Base-by-base conservation (phyloP, 2,113 vertebrate species). In the Rhea americana region DNA sequence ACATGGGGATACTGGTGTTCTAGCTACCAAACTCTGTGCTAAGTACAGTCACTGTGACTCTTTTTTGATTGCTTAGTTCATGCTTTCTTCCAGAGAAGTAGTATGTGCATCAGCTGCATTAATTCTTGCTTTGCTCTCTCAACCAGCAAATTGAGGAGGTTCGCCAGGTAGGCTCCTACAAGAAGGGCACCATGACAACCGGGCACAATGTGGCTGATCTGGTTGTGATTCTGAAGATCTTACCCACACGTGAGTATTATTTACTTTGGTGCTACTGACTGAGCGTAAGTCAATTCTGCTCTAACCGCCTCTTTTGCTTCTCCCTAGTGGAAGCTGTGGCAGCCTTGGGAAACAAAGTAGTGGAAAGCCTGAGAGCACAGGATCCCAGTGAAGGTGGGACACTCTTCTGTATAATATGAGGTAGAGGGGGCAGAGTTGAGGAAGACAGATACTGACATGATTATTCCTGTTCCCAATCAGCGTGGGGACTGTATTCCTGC, bases 71-170 rank as follows among this genome's bases (percentile, higher is more conserved):
- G 22, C 50, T 13, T 82, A 63, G 82, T 59, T 9, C 3, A 0
- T 1, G 7, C 32, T 5, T 10, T 5, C 5, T 19, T 21, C 37
- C 4, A 3, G 1, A 7, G 3, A 3, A 0, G 0, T 0, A 0
- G 24, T 21, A 0, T 0, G 0, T 0, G 39, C 1, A 0, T 18
- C 5, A 37, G 45, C 53, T 17, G 19, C 5, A 2, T 0, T 28
- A 1, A 4, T 25, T 77, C 61, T 75, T 3, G 4, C 30, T 51
- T 13, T 6, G 9, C 7, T 22, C 4, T 30, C 14, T 58, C 24
- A 0, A 37, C 19, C 72, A 99, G 99, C 99, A 99, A 99, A 99
- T 99, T 12, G 99, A 99, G 93, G 99, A 99, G 94, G 99, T 99
- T 50, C 98, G 99, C 62, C 99, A 99, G 93, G 99, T 99, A 11